A percentile compares a stretch with the other conserved stretches of the same genome.
Conservation (phyloP, 2,113 vertebrate genomes). For the Butastur rufipennis region DNA sequence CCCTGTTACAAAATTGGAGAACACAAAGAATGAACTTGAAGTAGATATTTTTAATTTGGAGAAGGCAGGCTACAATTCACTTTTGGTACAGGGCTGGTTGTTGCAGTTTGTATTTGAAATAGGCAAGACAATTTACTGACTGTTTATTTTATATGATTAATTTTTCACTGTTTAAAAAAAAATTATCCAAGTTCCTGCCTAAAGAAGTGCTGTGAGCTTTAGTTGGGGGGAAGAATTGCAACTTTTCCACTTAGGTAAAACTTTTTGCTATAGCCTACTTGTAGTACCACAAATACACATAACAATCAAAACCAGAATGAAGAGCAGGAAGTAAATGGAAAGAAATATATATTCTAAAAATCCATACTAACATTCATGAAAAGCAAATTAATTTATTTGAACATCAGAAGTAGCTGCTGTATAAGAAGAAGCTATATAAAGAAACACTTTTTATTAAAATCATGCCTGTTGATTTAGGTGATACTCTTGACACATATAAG, state of each 20-base stretch:
- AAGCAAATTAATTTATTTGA: neutral
- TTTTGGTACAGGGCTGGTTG: neutral
- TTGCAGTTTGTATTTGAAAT: neutral
- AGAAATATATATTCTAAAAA: neutral
- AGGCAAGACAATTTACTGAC: neutral
- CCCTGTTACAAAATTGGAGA: neutral
- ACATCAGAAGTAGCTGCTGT: neutral
- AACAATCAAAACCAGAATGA: neutral
- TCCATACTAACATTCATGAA: neutral
- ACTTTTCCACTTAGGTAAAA: neutral
- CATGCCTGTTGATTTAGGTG: neutral
- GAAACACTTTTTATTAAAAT: neutral
- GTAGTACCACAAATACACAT: neutral
- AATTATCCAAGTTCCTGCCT: neutral
- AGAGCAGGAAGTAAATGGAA: neutral
- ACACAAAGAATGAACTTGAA: neutral
- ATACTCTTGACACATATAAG: neutral
- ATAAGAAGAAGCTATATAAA: neutral
- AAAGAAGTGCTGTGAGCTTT: neutral
- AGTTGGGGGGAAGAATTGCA: neutral
- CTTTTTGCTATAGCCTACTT: neutral
- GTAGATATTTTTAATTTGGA: neutral
- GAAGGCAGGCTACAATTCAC: neutral
- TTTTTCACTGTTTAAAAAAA: neutral
- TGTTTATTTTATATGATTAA: neutral